Base-by-base conservation (phyloP, 2,797 vertebrate genomes). In the Rhinichthys osculus region DNA sequence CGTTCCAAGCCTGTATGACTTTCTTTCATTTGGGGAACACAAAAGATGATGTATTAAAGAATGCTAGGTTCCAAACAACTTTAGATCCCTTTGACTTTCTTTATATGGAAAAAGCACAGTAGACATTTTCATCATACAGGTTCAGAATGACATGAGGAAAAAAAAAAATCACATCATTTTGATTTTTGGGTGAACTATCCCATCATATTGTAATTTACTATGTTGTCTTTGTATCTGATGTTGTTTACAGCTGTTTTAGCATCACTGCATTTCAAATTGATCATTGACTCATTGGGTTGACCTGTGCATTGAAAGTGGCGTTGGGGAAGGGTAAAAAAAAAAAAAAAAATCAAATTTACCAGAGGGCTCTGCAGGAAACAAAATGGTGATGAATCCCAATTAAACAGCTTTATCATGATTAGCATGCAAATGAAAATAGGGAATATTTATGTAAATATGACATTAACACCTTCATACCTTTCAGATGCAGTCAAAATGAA, bases 301-400 rank as follows among this genome's bases (percentile, higher is more conserved):
- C 30, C 30, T 66, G 7, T 17, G 30, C 16, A 66, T 33, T 66
- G 14, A 66, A 66, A 2, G 3, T 66, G 27, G 62, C 17, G 27
- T 66, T 33, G 3, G 27, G 62, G 14, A 16, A 66, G 30, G 0
- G 5, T 35, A 38, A 38, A 6, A 35, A 35, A 35, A 35, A 35
- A 35, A 35, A 35, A 35, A 35, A 35, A 35, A 16, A 6, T 33
- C 27, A 70, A 82, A 85, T 86, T 79, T 73, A 72, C 44, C 81
- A 42, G 19, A 10, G n/a, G 57, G 66, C 33, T 71, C 52, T 42
- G 70, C n/a, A 13, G 50, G 40, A 73, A 84, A 86, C 76, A 57
- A 74, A 73, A 77, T 81, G 47, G 54, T 44, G 85, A 89, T 85
- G 69, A 87, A 64, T 72, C 27, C 54, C 80, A 88, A 83, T 83